Percentiles rank a stretch among this genome's conserved stretches.
Conservation (phyloP, 2,113 vertebrate genomes). For the Lathamus discolor region DNA sequence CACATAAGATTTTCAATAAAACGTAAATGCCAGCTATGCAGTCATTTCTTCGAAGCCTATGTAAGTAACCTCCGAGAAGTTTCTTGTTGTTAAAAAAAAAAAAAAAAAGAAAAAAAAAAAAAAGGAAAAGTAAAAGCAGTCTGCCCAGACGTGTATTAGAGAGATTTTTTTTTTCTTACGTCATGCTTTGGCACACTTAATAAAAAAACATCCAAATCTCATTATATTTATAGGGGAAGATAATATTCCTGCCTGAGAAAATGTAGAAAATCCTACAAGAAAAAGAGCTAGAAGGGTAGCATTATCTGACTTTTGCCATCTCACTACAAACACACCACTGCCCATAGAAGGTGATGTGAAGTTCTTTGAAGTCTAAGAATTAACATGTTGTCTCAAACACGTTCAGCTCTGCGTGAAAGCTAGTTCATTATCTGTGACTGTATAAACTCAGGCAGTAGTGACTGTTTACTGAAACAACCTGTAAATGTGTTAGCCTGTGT, state of each 20-base stretch:
- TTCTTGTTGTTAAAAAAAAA: background rate
- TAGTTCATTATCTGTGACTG: slow-evolving; percentile 47
- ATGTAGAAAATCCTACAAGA: background rate
- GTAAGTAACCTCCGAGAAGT: background rate
- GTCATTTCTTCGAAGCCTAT: accelerated
- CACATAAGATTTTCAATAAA: background rate
- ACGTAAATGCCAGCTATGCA: background rate
- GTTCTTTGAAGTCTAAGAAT: slow-evolving; percentile 57
- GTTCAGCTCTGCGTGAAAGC: background rate
- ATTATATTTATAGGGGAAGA: background rate
- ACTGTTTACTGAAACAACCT: slow-evolving; percentile 46
- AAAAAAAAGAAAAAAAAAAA: too few relatives aligned
- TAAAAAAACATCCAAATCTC: background rate
- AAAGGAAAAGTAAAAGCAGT: background rate
- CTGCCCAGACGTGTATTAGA: background rate
- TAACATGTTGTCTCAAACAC: slow-evolving; percentile 29
- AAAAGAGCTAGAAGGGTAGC: background rate
- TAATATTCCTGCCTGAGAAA: background rate
- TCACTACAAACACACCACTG: background rate
- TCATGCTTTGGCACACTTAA: background rate
- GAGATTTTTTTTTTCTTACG: accelerated
- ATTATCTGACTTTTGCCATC: background rate
- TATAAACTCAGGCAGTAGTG: slow-evolving; percentile 31
- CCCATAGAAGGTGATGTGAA: background rate
- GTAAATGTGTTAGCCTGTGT: slow-evolving; percentile 52